Evolutionary conservation across 1,140 invertebrate species (phyloP).

Genomic region (Trichoplusia ni): DNA sequence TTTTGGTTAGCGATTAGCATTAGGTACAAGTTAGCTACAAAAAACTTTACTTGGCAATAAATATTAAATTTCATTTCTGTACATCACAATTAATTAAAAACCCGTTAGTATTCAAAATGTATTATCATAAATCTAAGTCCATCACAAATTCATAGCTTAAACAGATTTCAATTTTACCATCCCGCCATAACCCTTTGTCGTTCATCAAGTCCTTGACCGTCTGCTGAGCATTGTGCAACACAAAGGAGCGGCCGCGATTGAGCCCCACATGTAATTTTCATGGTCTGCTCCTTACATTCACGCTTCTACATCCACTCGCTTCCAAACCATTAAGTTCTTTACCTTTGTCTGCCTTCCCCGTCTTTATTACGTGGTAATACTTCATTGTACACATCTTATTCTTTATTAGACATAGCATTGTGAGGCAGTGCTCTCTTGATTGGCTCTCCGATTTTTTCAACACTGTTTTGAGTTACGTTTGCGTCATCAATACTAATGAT

Average conservation of each 20-base stretch:
- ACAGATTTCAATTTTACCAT: conserved; percentile 46
- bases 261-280: conserved; percentile 74
- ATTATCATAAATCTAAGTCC: not conserved
- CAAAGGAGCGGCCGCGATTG: conserved; percentile 72
- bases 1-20: not conserved
- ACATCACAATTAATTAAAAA: not conserved
- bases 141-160: conserved; percentile 24
- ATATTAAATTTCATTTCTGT: not conserved
- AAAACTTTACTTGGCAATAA: too few species aligned
- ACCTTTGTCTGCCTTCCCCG: conserved; percentile 63
- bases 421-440: conserved; percentile 63
- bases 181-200: conserved; percentile 71
- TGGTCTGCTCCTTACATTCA: conserved; percentile 71
- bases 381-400: conserved; percentile 65
- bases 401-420: conserved; percentile 69
- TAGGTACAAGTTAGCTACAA: too few species aligned
- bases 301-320: conserved; percentile 70
- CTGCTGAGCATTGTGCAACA: conserved; percentile 61
- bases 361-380: conserved; percentile 64
- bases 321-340: conserved; percentile 78
- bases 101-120: too few species aligned
- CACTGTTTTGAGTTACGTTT: conserved; percentile 70
- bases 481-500: conserved; percentile 80
- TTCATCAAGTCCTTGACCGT: conserved; percentile 77
- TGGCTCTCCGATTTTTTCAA: conserved; percentile 70